These are phyloP conservation scores for Cheilosia pagana DNA, from an alignment of 2,888 invertebrate species.

Conservation along the genomic window DNA sequence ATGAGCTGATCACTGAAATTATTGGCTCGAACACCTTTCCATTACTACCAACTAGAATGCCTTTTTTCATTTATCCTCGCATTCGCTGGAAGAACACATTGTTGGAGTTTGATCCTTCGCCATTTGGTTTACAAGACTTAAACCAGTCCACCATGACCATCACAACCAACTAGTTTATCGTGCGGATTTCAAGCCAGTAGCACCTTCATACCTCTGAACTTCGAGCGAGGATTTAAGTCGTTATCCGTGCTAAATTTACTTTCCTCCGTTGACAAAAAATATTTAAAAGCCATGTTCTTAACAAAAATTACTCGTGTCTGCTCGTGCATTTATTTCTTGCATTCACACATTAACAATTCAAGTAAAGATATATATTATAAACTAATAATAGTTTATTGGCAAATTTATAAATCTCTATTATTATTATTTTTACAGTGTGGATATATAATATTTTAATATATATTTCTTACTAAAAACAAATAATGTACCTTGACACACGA, in stretches of 20 bases:
- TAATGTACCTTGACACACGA: conserved; percentile 11
- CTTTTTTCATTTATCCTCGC: too few species aligned
- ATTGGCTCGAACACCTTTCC: too few species aligned
- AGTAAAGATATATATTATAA: conserved; percentile 40
- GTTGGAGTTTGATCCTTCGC: too few species aligned
- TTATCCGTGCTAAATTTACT: background rate
- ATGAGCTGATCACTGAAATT: too few species aligned
- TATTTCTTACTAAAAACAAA: conserved; percentile 15
- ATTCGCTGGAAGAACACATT: too few species aligned
- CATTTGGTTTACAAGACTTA: too few species aligned
- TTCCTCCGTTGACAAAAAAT: background rate
- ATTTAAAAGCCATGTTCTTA: conserved; percentile 38
- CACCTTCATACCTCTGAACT: too few species aligned
- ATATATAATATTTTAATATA: conserved; percentile 3
- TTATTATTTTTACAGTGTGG: conserved; percentile 20
- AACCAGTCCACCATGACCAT: too few species aligned
- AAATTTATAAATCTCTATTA: conserved; percentile 43
- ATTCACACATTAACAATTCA: conserved; percentile 48
- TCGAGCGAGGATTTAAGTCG: too few species aligned
- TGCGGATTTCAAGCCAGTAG: too few species aligned
- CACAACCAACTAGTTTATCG: too few species aligned
- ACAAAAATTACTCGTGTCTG: conserved; percentile 55
- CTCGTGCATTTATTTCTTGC: conserved; percentile 67
- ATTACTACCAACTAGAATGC: too few species aligned
- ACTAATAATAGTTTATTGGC: conserved; percentile 33